phyloP scores from a whole-genome alignment of 1,140 invertebrate species.

The Trachymyrmex septentrionalis region DNA sequence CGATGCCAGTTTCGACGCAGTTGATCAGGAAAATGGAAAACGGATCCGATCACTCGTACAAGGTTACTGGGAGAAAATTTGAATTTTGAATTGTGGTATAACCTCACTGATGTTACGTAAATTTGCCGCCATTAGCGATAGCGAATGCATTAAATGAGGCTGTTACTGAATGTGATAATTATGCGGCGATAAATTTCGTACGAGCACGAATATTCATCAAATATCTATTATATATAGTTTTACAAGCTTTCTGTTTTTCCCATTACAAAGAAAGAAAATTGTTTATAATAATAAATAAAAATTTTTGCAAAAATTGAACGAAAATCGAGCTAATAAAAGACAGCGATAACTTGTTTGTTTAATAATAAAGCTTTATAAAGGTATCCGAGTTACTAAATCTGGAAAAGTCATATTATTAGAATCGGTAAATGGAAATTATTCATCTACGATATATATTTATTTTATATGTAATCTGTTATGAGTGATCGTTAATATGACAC shows the following conservation, averaged over 20 bases:
- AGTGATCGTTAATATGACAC: not conserved
- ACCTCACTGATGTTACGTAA: not conserved
- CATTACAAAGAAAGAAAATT: not conserved
- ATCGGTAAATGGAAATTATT: not conserved
- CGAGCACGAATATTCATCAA: not conserved
- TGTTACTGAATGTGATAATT: slow-evolving; percentile 28
- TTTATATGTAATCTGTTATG: not conserved
- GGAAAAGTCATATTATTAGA: not conserved
- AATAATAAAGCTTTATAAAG: not conserved
- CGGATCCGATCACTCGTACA: slow-evolving; percentile 33
- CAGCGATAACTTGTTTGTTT: not conserved
- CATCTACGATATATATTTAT: not conserved
- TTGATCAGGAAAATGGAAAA: slow-evolving; percentile 60
- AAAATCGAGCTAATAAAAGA: not conserved
- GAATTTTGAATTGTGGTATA: slow-evolving; percentile 23
- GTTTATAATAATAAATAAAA: not conserved
- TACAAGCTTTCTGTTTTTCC: not conserved
- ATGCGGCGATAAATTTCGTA: slow-evolving; percentile 18
- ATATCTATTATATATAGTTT: not conserved
- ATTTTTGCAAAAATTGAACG: not conserved
- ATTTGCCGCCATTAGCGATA: slow-evolving; percentile 14
- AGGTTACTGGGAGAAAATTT: slow-evolving; percentile 28
- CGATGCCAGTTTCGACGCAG: slow-evolving; percentile 43
- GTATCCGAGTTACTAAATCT: not conserved
- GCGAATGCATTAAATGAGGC: slow-evolving; percentile 15